Conservation (phyloP, 1,140 invertebrate genomes). For the Sinella curviseta region DNA sequence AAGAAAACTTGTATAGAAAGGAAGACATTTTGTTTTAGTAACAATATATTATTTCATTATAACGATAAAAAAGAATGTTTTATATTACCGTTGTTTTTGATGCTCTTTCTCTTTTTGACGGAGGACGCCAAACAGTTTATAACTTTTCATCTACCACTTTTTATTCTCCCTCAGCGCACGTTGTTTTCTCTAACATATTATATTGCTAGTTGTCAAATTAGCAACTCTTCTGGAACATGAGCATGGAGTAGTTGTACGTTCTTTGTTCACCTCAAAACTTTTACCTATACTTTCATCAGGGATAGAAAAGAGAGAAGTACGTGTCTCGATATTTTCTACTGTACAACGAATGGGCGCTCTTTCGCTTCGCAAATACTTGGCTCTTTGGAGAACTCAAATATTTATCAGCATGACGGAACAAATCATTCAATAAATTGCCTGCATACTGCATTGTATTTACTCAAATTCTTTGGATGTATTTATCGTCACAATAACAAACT, state of each 20-base stretch:
- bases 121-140: too few relatives aligned
- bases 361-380: too few relatives aligned
- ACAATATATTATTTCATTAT: too few relatives aligned
- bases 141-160: not conserved
- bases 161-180: not conserved
- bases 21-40: too few relatives aligned
- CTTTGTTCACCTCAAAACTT: not conserved
- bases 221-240: not conserved
- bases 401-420: not conserved
- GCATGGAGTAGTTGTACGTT: not conserved
- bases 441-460: too few relatives aligned
- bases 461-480: too few relatives aligned
- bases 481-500: not conserved
- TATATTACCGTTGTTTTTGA: not conserved
- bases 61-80: too few relatives aligned
- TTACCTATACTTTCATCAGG: not conserved
- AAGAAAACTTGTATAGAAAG: too few relatives aligned
- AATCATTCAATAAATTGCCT: not conserved
- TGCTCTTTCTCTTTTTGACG: not conserved
- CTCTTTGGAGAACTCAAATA: too few relatives aligned
- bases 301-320: not conserved
- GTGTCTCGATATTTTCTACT: too few relatives aligned
- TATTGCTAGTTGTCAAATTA: slow-evolving; percentile 9
- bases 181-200: not conserved
- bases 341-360: too few relatives aligned